A percentile compares a stretch with the other conserved stretches of the same genome.
Evolutionary conservation across 2,113 vertebrate genomes (phyloP).

Genomic region (Oryctolagus cuniculus): mOryCun1.1 NC_091442.1:43939001-43939500

Average conservation of each 20-base stretch:
- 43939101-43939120: background rate
- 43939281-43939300: background rate
- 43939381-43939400: slow-evolving; percentile 19
- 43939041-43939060: too few relatives aligned
- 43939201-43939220: background rate
- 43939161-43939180: slow-evolving; percentile 44
- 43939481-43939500: background rate
- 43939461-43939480: slow-evolving; percentile 16
- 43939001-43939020: too few relatives aligned
- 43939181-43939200: background rate
- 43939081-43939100: too few relatives aligned
- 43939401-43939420: background rate
- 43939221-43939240: background rate
- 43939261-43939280: background rate
- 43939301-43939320: background rate
- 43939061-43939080: too few relatives aligned
- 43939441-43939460: background rate
- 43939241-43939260: background rate
- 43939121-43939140: background rate
- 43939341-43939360: background rate
- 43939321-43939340: background rate
- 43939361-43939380: background rate
- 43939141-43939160: background rate
- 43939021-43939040: too few relatives aligned
- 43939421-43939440: background rate